Base-by-base conservation (phyloP, 2,113 vertebrate genomes). In the Dryoscopus gambensis region DNA sequence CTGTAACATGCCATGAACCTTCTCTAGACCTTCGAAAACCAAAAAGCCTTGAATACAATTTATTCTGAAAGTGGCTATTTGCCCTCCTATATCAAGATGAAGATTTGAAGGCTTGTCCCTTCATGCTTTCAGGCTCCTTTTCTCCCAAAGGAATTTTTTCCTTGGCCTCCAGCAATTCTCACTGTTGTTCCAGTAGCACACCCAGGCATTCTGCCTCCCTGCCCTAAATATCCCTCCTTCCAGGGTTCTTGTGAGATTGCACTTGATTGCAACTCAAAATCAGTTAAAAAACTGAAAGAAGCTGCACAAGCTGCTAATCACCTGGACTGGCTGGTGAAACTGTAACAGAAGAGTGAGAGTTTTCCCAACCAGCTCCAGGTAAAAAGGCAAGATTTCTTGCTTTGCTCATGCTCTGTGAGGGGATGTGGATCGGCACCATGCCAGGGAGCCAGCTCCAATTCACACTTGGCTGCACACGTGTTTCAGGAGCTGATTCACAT, bases 381-480 rank as follows among this genome's bases (percentile, higher is more conserved):
- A 30, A 62, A 76, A 69, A 39, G 39, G 23, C 56, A 71, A 20
- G 25, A 35, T 30, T n/a, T 30, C 68, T 65, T 50, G 56, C 67
- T 63, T 68, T 69, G 63, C 37, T 83, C 31, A 2, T 20, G 17
- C 24, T 53, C 55, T 47, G 10, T 10, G 8, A 39, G 55, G 0
- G 4, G 64, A 64, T 44, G 69, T 20, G 71, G 35, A 44, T 5
- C 0, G 0, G 76, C 42, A 57, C 24, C 52, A 2, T 2, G 42
- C 67, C 86, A 89, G 40, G 24, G 15, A 80, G n/a, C 31, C 59
- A 92, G 73, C 63, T 64, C 77, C 39, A 50, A 2, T 67, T 67
- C 9, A 42, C 46, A 39, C 16, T 12, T 3, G 17, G 64, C 87
- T 84, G 89, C 56, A 60, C 63, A 50, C 31, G 77, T n/a, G 28